These are phyloP conservation scores for Anhinga rufa DNA, from an alignment of 2,113 vertebrate genomes.

Conservation along the genomic window DNA sequence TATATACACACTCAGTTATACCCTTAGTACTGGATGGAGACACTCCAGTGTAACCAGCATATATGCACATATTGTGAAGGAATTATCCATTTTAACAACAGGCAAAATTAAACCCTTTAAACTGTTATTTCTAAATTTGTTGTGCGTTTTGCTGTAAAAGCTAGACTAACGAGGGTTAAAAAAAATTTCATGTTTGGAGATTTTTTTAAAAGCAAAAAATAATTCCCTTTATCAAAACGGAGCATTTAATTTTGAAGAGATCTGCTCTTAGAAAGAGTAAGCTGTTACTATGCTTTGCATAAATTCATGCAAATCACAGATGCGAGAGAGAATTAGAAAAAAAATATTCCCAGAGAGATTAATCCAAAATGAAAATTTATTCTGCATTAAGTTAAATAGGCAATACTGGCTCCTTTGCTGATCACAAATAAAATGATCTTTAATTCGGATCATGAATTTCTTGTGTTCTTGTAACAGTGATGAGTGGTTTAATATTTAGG, in stretches of 20 bases:
- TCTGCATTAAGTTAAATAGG: neutral
- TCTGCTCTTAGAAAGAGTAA: neutral
- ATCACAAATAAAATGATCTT: neutral
- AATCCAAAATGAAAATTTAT: conserved; percentile 10
- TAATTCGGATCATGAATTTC: neutral
- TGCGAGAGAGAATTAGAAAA: neutral
- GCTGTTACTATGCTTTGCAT: neutral
- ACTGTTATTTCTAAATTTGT: neutral
- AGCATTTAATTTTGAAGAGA: neutral
- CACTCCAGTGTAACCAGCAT: neutral
- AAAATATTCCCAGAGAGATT: neutral
- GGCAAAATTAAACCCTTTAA: neutral
- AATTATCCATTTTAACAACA: neutral
- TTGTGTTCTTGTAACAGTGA: neutral
- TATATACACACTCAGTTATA: neutral
- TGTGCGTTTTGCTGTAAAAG: neutral
- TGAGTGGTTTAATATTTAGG: neutral
- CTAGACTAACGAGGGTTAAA: neutral
- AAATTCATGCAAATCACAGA: conserved; percentile 6
- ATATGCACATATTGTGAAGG: neutral
- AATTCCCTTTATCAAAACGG: neutral
- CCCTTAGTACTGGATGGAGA: neutral
- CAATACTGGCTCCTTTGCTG: neutral
- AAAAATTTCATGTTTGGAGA: neutral
- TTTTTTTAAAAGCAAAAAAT: neutral